Percentiles rank a stretch among this genome's conserved stretches.
These are phyloP conservation scores for Apoderus coryli DNA, from an alignment of 2,888 invertebrate genomes.

Conservation along the genomic window DNA sequence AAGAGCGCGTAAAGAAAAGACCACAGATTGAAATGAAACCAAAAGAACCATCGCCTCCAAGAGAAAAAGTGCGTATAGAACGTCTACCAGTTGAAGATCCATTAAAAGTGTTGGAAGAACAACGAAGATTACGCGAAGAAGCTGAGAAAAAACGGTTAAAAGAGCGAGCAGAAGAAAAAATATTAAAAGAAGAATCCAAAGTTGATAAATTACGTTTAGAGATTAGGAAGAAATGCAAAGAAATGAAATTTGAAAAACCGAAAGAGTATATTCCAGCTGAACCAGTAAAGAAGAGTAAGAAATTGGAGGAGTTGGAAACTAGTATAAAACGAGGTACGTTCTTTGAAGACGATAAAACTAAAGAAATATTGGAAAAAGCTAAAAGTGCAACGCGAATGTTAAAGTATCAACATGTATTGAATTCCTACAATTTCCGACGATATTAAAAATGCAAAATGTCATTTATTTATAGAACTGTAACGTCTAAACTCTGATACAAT, in stretches of 20 bases:
- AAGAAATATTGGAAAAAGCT: slow-evolving; percentile 28
- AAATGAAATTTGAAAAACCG: slow-evolving; percentile 27
- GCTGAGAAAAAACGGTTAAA: slow-evolving; percentile 29
- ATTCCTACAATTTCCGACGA: too few species aligned
- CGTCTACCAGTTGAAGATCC: slow-evolving; percentile 26
- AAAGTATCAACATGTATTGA: slow-evolving; percentile 24
- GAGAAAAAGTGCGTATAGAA: slow-evolving; percentile 20
- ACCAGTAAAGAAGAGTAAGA: slow-evolving; percentile 29
- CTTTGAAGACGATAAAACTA: slow-evolving; percentile 30
- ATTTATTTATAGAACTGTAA: too few species aligned
- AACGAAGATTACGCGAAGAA: slow-evolving; percentile 25
- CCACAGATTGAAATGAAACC: slow-evolving; percentile 18
- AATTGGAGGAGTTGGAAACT: slow-evolving; percentile 27
- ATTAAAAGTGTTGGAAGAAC: slow-evolving; percentile 23
- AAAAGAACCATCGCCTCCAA: slow-evolving; percentile 18
- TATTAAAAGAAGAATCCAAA: slow-evolving; percentile 26
- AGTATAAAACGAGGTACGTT: slow-evolving; percentile 30
- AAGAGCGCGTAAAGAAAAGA: slow-evolving; percentile 26
- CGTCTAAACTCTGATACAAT: too few species aligned
- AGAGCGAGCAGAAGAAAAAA: slow-evolving; percentile 26
- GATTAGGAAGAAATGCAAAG: slow-evolving; percentile 27
- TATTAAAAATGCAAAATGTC: too few species aligned
- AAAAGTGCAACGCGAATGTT: slow-evolving; percentile 25
- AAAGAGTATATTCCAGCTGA: slow-evolving; percentile 26
- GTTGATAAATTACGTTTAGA: slow-evolving; percentile 26